Evolutionary conservation across 2,888 invertebrate genomes (phyloP).

Genomic region (Yponomeuta plumbellus): DNA sequence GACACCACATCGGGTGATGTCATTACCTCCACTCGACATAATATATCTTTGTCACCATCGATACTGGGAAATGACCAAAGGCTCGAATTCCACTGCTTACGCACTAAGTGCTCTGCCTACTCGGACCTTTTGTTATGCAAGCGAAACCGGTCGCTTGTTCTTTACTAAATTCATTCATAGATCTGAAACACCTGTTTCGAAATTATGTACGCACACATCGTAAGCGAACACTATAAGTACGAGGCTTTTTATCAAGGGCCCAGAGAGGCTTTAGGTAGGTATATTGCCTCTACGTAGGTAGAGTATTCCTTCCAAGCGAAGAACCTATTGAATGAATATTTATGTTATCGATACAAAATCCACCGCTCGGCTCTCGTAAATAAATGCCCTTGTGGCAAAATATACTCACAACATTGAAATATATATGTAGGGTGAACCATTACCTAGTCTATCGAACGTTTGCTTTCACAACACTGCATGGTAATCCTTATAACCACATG

Average conservation of each 20-base stretch:
- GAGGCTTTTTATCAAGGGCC: background rate
- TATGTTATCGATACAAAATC: slow-evolving; percentile 1
- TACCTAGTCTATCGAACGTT: slow-evolving; percentile 4
- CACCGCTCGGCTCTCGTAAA: slow-evolving; percentile 1
- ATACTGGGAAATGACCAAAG: slow-evolving; percentile 30
- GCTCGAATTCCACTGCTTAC: slow-evolving; percentile 36
- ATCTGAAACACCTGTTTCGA: slow-evolving; percentile 41
- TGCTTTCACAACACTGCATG: slow-evolving; percentile 8
- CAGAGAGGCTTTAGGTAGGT: background rate
- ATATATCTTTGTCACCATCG: slow-evolving; percentile 45
- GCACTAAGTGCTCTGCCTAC: slow-evolving; percentile 44
- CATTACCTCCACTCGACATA: slow-evolving; percentile 39
- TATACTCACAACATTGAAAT: slow-evolving; percentile 1
- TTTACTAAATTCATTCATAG: slow-evolving; percentile 48
- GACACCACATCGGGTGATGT: slow-evolving; percentile 48
- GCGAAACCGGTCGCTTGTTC: slow-evolving; percentile 44
- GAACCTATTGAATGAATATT: background rate
- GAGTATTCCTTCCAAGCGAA: background rate
- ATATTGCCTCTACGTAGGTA: background rate
- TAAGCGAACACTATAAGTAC: background rate
- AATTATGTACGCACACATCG: slow-evolving; percentile 15
- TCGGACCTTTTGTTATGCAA: slow-evolving; percentile 44
- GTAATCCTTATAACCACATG: background rate
- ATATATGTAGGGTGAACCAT: background rate
- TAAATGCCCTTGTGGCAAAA: slow-evolving; percentile 13